Percentiles rank a stretch among this genome's conserved stretches.
Evolutionary conservation across 2,888 invertebrate genomes (phyloP).

Genomic region (Hipparchia semele): DNA sequence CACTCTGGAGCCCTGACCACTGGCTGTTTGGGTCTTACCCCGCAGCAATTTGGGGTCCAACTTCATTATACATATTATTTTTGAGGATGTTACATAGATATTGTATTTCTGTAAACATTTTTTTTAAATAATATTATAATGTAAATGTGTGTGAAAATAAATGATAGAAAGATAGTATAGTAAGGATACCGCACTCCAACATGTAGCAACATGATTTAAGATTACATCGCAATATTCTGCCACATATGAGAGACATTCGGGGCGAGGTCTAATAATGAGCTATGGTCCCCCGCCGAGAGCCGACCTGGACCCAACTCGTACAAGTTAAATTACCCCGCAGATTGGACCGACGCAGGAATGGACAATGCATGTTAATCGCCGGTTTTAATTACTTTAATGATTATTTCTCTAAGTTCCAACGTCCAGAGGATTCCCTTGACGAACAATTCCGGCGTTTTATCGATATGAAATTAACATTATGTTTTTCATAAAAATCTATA

Average conservation of each 20-base stretch:
- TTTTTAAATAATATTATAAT: no score
- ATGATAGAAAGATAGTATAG: no score
- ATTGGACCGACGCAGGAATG: slow-evolving; percentile 51
- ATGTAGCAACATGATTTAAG: slow-evolving; percentile 2
- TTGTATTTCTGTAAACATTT: no score
- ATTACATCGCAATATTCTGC: neutral
- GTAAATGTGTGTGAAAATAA: no score
- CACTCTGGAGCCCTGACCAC: no score
- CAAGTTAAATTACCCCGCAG: slow-evolving; percentile 54
- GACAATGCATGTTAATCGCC: slow-evolving; percentile 63
- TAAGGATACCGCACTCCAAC: neutral
- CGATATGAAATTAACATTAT: neutral
- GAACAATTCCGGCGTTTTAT: neutral
- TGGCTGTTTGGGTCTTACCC: no score
- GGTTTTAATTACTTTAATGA: slow-evolving; percentile 55
- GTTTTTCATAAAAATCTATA: no score
- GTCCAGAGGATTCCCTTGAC: slow-evolving; percentile 2
- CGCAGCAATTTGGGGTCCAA: no score
- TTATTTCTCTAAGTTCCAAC: slow-evolving; percentile 27
- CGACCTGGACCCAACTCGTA: slow-evolving; percentile 42
- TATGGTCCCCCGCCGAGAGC: slow-evolving; percentile 42
- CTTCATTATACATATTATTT: no score
- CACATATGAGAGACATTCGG: slow-evolving; percentile 7
- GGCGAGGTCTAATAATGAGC: slow-evolving; percentile 37
- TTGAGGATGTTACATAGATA: no score